Percentiles rank a stretch among this genome's conserved stretches.
Evolutionary conservation across 2,888 invertebrate species (phyloP).

Genomic region (Osedax frankpressi): DNA sequence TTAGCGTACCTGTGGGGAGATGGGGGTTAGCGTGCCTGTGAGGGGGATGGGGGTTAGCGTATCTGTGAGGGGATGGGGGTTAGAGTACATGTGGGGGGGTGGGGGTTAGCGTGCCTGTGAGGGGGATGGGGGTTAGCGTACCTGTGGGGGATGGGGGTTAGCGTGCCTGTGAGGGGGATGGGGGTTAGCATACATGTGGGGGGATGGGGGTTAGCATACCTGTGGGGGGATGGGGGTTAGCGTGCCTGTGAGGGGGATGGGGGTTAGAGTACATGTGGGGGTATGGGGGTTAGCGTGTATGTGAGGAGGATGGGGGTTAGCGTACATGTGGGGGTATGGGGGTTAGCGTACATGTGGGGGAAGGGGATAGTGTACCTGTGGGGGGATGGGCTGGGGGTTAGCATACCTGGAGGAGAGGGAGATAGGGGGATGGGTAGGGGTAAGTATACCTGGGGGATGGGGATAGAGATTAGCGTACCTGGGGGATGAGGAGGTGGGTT

Average conservation of each 20-base stretch:
- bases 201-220: neutral
- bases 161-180: too few species aligned
- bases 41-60: neutral
- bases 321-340: neutral
- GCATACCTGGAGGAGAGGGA: conserved; percentile 55
- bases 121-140: conserved; percentile 55
- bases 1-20: conserved; percentile 76
- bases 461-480: conserved; percentile 56
- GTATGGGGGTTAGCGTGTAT: conserved; percentile 47
- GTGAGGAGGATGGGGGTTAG: conserved; percentile 37
- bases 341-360: neutral
- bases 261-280: neutral
- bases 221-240: neutral
- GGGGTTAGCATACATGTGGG: neutral
- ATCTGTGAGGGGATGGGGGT: neutral
- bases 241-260: neutral
- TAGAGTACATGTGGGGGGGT: conserved; percentile 60
- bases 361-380: neutral
- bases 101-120: neutral
- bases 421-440: neutral
- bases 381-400: conserved; percentile 54
- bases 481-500: conserved; percentile 40
- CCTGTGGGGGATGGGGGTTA: too few species aligned
- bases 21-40: conserved; percentile 41
- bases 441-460: neutral